phyloP scores from a whole-genome alignment of 2,113 vertebrate species.

The Lamprotornis superbus region DNA sequence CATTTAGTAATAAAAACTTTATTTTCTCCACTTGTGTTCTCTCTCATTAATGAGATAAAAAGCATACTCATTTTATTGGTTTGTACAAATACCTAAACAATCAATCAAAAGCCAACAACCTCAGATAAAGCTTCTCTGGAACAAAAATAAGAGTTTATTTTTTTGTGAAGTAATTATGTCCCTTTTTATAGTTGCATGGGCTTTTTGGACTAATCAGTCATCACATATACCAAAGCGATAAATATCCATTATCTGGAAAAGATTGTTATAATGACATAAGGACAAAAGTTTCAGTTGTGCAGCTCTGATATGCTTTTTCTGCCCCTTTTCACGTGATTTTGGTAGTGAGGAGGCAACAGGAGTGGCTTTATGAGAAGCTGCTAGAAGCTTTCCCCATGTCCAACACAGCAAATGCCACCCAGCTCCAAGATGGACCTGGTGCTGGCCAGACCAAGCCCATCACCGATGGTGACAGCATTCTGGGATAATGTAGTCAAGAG shows the following conservation, averaged over 20 bases:
- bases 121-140: not conserved
- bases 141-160: not conserved
- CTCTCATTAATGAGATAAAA: constrained; percentile 65
- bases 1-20: constrained; percentile 67
- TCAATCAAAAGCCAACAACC: constrained; percentile 19
- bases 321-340: not conserved
- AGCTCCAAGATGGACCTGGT: not conserved
- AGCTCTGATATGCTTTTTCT: not conserved
- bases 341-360: not conserved
- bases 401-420: accelerated
- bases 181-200: not conserved
- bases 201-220: not conserved
- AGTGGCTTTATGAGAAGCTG: not conserved
- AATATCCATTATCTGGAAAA: not conserved
- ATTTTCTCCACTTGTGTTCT: constrained; percentile 50
- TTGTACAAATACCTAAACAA: constrained; percentile 35
- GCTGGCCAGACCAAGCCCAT: not conserved
- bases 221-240: not conserved
- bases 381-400: not conserved
- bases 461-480: accelerated
- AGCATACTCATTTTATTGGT: constrained; percentile 19
- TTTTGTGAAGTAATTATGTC: not conserved
- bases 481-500: not conserved
- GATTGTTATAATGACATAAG: not conserved
- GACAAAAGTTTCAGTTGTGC: not conserved